Base-by-base conservation (phyloP, 2,797 vertebrate genomes). In the Alectoris magna region DNA sequence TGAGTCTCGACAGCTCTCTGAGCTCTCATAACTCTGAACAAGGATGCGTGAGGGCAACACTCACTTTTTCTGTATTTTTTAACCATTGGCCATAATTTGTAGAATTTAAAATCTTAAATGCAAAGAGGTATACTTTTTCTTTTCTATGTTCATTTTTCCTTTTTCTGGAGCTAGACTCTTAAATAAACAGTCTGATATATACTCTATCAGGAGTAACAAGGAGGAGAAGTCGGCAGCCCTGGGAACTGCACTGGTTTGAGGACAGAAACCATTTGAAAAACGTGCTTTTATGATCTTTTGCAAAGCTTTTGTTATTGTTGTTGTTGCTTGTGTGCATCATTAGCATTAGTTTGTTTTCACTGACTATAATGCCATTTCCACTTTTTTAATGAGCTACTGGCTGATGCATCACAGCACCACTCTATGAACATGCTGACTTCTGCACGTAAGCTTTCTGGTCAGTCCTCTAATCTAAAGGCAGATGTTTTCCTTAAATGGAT, bases 301-400 rank as follows among this genome's bases (percentile, higher is more conserved):
- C 38, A 83, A 88, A 93, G 11, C 11, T 27, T 4, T 43, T 49
- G 29, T 43, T 53, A 36, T 36, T 43, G 46, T 27, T 43, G 44
- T 53, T 46, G 38, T n/a, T 41, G 24, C 29, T 84, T 9, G 69
- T 76, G 60, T 72, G 39, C 31, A 64, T 41, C 2, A 0, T 82
- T 81, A 91, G 14, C 44, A 60, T 78, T 31, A 34, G 43, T 92
- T 88, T 92, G 51, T 88, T 92, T 87, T 85, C 79, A 67, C 48
- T 91, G 60, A 58, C 92, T 95, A 76, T 29, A 26, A 17, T 58
- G 21, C 46, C 41, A 49, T 88, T 89, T 36, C 26, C 71, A 79
- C 43, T 87, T 1, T 0, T 0, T 39, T 74, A 93, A 72, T 72
- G 81, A 92, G 39, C 46, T 74, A 43, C 55, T 3, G 5, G 80